Base-by-base conservation (phyloP, 2,113 vertebrate genomes). In the Nyctibius bracteatus region DNA sequence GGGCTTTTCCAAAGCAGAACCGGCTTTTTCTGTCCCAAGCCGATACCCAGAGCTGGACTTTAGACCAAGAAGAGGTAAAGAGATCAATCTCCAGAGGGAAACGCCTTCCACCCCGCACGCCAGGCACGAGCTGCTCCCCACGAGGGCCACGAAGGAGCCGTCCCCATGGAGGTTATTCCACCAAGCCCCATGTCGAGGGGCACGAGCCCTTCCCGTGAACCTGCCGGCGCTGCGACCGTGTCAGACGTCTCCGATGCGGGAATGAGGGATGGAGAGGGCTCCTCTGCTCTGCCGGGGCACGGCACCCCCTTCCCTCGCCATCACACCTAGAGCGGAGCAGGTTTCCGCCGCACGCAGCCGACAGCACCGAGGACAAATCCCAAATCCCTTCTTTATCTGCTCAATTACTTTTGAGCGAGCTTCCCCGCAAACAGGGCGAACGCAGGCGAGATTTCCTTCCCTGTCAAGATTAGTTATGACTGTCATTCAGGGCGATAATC, bases 271-370 rank as follows among this genome's bases (percentile, higher is more conserved):
- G 33, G 43, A 47, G 51, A 49, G 30, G 23, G 5, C 1, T 19
- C 3, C 49, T 31, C 59, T 1, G 30, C 5, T 4, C 28, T 15
- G 33, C 35, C 1, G 5, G 67, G 39, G 35, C 49, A 7, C 17
- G 2, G 70, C 4, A 14, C 7, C 44, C 52, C 47, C 54, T 30
- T 1, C 19, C 49, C 59, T 54, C 4, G 0, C 30, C 10, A 17
- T 1, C 24, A 5, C 71, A 18, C 54, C 33, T 1, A 1, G 28
- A 25, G 6, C 27, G 0, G 1, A 14, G 10, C 10, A 6, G 30
- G 27, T n/a, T 58, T 23, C 67, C 8, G 0, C 23, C 2, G 1
- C 31, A 5, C 20, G 2, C 12, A 5, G 6, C 46, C 35, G 8
- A 15, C 2, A 10, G 10, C 5, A 10, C 2, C 2, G 21, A 47